These are phyloP conservation scores for Antennarius striatus DNA, from an alignment of 2,113 vertebrate genomes.

Conservation along the genomic window DNA sequence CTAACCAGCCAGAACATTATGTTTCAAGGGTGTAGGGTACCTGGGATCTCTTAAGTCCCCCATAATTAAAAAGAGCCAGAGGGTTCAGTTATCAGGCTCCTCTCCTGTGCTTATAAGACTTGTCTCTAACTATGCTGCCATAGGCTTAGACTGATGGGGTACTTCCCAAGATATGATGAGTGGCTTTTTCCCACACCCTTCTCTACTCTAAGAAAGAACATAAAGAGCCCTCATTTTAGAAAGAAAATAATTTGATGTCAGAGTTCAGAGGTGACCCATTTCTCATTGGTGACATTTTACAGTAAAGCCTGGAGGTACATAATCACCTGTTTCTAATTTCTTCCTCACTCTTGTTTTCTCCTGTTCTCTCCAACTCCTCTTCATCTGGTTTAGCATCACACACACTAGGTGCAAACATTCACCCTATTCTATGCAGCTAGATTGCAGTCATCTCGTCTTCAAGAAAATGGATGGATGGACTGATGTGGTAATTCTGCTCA, in stretches of 20 bases:
- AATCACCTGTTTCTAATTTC: slow-evolving; percentile 43
- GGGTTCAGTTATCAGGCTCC: too few relatives aligned
- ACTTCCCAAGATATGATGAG: too few relatives aligned
- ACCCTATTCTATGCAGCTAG: slow-evolving; percentile 52
- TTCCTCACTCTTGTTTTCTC: slow-evolving; percentile 14
- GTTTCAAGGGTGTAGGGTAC: too few relatives aligned
- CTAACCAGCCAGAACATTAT: too few relatives aligned
- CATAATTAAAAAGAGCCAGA: too few relatives aligned
- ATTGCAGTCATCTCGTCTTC: slow-evolving; percentile 9
- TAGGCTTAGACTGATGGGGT: too few relatives aligned
- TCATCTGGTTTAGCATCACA: neutral
- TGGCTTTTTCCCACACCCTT: too few relatives aligned
- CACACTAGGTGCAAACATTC: slow-evolving; percentile 5
- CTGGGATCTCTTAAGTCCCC: too few relatives aligned
- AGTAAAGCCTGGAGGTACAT: slow-evolving; percentile 35
- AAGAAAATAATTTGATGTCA: slow-evolving; percentile 48
- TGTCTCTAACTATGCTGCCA: too few relatives aligned
- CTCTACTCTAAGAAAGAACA: too few relatives aligned
- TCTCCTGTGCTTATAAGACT: too few relatives aligned
- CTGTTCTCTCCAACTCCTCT: neutral
- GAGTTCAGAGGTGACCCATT: slow-evolving; percentile 8
- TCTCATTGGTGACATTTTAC: slow-evolving; percentile 57
- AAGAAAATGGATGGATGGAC: too few relatives aligned
- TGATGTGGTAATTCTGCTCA: slow-evolving; percentile 4
- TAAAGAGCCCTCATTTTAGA: slow-evolving; percentile 3